Base-by-base conservation (phyloP, 2,113 vertebrate species). In the Catharus minimus region DNA sequence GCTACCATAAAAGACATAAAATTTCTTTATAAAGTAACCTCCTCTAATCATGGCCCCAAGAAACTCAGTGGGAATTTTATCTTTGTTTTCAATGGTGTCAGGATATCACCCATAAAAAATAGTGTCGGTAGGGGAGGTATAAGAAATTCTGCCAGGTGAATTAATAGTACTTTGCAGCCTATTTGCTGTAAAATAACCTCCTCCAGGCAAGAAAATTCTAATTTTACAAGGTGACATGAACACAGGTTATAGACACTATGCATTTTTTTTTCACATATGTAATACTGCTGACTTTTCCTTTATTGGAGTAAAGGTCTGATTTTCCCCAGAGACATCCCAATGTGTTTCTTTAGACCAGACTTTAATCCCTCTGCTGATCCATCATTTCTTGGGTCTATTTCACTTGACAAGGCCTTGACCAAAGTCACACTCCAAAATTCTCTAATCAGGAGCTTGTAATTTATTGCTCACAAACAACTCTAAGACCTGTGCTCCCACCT, bases 331-430 rank as follows among this genome's bases (percentile, higher is more conserved):
- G 92, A 86, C 12, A 77, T 26, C 47, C 50, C 53, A 52, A 56
- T 43, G 24, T 28, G 39, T 72, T 85, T 92, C 64, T 88, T 75
- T 44, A 77, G 55, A 86, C 23, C 24, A 68, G 73, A 82, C 19
- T 92, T 93, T 88, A 79, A 89, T 95, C 38, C 65, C 38, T 57
- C 24, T 91, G 68, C 79, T 91, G 77, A 93, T 94, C 75, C 44
- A 67, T 91, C 78, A 91, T 86, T 95, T 93, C 75, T 90, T 89
- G 46, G 32, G 44, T 91, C 75, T 83, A 36, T 93, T 88, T 90
- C 65, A 52, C 32, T 92, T 90, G 94, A 88, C 88, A 95, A 90
- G 53, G 61, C 88, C 72, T 91, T 88, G 79, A 88, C 67, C 88
- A 94, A 86, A 94, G 62, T 55, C 49, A 55, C 33, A 79, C 32